Conservation (phyloP, 2,888 invertebrate genomes). For the Phymatocera aterrima region DNA sequence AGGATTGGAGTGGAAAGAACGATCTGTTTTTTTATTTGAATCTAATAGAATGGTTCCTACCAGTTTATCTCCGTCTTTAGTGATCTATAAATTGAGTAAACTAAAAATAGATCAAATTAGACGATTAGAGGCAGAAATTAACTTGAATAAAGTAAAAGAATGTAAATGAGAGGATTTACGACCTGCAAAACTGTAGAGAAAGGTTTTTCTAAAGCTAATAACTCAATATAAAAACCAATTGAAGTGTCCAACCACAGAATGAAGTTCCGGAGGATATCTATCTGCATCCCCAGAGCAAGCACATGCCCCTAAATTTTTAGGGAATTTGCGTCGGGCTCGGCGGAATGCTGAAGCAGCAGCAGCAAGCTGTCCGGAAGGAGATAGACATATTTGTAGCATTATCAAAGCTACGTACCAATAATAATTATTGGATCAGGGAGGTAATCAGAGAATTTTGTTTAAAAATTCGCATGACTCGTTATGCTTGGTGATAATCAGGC, state of each 20-base stretch:
- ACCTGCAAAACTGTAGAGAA: neutral
- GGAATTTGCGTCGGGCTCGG: slow-evolving; percentile 67
- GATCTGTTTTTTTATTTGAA: neutral
- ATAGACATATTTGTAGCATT: slow-evolving; percentile 59
- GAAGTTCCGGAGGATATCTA: neutral
- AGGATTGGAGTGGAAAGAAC: neutral
- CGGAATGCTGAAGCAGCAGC: slow-evolving; percentile 67
- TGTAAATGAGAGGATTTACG: neutral
- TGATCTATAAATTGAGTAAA: neutral
- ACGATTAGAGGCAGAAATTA: neutral
- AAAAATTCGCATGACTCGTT: neutral
- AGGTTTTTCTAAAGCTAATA: neutral
- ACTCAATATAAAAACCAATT: neutral
- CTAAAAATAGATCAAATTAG: neutral
- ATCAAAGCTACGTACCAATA: neutral
- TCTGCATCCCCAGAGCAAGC: neutral
- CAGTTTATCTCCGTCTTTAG: neutral
- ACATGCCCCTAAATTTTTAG: slow-evolving; percentile 61
- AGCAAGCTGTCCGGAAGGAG: slow-evolving; percentile 63
- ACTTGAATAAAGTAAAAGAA: neutral
- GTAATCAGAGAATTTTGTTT: neutral
- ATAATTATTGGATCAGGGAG: neutral
- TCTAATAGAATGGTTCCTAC: neutral
- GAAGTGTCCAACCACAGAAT: neutral
- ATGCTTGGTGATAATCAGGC: neutral